Evolutionary conservation across 1,140 invertebrate genomes (phyloP), one percentile per base, ranked within the genome.

Genomic region (Lineus longissimus): DNA sequence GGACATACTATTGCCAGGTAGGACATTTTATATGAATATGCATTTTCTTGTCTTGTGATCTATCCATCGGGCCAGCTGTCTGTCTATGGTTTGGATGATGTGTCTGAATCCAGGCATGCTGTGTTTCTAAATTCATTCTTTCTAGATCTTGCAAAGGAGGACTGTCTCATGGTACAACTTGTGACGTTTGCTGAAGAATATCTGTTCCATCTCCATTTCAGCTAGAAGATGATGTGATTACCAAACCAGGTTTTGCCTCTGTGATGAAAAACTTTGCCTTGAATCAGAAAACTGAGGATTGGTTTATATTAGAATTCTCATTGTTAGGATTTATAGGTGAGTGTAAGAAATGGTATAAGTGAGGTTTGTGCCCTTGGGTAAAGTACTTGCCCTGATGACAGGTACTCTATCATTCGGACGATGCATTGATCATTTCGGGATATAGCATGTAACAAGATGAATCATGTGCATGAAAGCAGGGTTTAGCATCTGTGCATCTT

Each of bases 291-390:
- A 89, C 89, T 2, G 87, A 90, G 64, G 85, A 90, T 61, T 98
- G 95, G 95, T 89, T 97, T 71, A 88, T 97, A 27, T 80, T 97
- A 7, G 94, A 98, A 75, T 98, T 96, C 79, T 97, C 94, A 74
- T 89, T 92, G 63, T 85, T 97, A 0, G 74, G 79, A 27, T 80
- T 81, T 62, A 81, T 81, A 55, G 78, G 79, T 80, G 51, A 61
- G 40, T 65, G n/a, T 27, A 23, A 22, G 2, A 17, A 2, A 15
- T 22, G n/a, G n/a, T n/a, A 41, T 19, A 43, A 43, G 40, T 19
- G 40, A 13, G 11, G 19, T 43, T 43, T 19, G 40, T 43, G 19
- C 11, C 11, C 40, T 11, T 43, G 19, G 40, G 40, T n/a, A n/a
- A n/a, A n/a, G n/a, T n/a, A n/a, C n/a, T n/a, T n/a, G n/a, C n/a